Evolutionary conservation across 2,888 invertebrate genomes (phyloP).

Genomic region (Drosophila ustulata): DNA sequence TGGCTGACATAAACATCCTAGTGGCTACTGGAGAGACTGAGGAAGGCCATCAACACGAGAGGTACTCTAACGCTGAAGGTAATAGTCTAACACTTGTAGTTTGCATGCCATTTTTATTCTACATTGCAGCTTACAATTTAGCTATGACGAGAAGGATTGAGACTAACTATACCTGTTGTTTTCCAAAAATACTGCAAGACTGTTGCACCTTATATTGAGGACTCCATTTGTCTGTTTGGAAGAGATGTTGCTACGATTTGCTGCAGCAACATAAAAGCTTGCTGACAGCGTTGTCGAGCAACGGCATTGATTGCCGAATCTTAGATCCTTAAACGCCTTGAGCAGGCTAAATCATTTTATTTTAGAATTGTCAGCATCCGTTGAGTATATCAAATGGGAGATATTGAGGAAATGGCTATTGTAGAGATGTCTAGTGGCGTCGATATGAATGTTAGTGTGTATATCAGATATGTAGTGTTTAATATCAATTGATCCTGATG

Average conservation of each 20-base stretch:
- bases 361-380: not conserved
- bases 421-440: too few relatives aligned
- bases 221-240: not conserved
- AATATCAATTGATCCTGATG: too few relatives aligned
- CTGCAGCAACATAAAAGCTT: slow-evolving; percentile 68
- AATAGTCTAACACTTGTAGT: slow-evolving; percentile 13
- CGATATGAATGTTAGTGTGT: too few relatives aligned
- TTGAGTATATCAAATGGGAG: too few relatives aligned
- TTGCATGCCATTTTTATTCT: slow-evolving; percentile 29
- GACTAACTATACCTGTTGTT: not conserved
- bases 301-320: slow-evolving; percentile 80
- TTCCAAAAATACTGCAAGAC: not conserved
- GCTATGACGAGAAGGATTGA: not conserved
- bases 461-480: too few relatives aligned
- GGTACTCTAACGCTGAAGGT: slow-evolving; percentile 41
- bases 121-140: slow-evolving; percentile 20
- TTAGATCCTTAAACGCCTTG: not conserved
- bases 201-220: slow-evolving; percentile 31
- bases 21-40: not conserved
- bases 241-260: slow-evolving; percentile 57
- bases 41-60: slow-evolving; percentile 11
- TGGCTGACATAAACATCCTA: not conserved
- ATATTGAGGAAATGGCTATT: too few relatives aligned
- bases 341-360: not conserved
- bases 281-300: slow-evolving; percentile 40